Conservation (phyloP, 2,888 invertebrate genomes). For the Heliconius erato region DNA sequence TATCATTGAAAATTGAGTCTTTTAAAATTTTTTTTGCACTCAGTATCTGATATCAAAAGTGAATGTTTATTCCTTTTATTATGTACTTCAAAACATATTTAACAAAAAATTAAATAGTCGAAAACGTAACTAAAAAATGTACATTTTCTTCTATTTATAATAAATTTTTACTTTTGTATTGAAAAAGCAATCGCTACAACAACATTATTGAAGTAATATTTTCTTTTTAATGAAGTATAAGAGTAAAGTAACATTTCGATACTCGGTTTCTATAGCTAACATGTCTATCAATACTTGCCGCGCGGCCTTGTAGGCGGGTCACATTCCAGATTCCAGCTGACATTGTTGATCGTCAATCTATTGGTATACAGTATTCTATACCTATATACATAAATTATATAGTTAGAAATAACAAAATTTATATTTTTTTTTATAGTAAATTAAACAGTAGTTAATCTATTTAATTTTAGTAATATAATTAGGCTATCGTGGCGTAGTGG, state of each 20-base stretch:
- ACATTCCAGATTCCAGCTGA: constrained; percentile 82
- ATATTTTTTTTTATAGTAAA: neutral
- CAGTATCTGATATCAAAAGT: too few relatives aligned
- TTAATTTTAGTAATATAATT: neutral
- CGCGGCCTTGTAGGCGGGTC: constrained; percentile 82
- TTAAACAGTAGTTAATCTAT: neutral
- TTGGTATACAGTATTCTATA: constrained; percentile 8
- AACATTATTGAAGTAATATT: neutral
- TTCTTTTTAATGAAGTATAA: neutral
- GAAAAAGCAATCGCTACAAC: neutral
- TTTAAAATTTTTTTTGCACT: neutral
- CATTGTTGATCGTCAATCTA: constrained; percentile 69
- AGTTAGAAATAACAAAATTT: neutral
- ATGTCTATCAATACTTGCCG: constrained; percentile 47
- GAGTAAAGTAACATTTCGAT: constrained; percentile 26
- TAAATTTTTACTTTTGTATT: too few relatives aligned
- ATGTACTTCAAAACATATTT: too few relatives aligned
- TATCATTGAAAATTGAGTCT: neutral
- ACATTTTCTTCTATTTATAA: too few relatives aligned
- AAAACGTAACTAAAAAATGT: too few relatives aligned
- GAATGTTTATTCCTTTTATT: too few relatives aligned
- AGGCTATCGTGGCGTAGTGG: neutral
- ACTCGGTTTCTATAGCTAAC: constrained; percentile 37
- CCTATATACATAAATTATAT: constrained; percentile 18
- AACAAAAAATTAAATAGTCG: too few relatives aligned